These are phyloP conservation scores for Raillietiella orientalis DNA, from an alignment of 2,888 invertebrate genomes.

Conservation along the genomic window DNA sequence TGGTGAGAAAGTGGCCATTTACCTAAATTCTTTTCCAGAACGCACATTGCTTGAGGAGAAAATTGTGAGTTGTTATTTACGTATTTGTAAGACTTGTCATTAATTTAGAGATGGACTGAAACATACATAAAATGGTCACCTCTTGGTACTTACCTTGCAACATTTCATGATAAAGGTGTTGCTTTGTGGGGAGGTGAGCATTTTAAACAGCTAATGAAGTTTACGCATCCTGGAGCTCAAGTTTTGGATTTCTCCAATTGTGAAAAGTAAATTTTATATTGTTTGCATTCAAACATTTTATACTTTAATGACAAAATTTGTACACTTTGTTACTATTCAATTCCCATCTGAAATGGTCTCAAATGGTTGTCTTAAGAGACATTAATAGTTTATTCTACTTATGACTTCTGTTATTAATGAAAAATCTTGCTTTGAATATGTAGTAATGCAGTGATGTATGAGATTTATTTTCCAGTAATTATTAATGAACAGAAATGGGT, in stretches of 20 bases:
- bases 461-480: no score
- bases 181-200: slow-evolving; percentile 89
- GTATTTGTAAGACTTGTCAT: slow-evolving; percentile 1
- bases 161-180: slow-evolving; percentile 81
- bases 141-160: slow-evolving; percentile 75
- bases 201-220: slow-evolving; percentile 67
- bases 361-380: no score
- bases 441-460: no score
- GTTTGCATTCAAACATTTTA: no score
- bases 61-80: slow-evolving; percentile 20
- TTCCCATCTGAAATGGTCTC: no score
- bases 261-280: slow-evolving; percentile 40
- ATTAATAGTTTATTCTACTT: no score
- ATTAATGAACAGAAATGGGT: no score
- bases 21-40: slow-evolving; percentile 65
- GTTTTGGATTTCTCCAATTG: slow-evolving; percentile 92
- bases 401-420: no score
- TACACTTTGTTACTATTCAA: no score
- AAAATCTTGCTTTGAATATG: no score
- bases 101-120: slow-evolving; percentile 37
- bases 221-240: slow-evolving; percentile 60
- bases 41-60: slow-evolving; percentile 45
- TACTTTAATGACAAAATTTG: no score
- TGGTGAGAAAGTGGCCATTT: slow-evolving; percentile 44
- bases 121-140: slow-evolving; percentile 94